phyloP scores from a whole-genome alignment of 2,888 invertebrate genomes.

The Scaptomyza flava region DNA sequence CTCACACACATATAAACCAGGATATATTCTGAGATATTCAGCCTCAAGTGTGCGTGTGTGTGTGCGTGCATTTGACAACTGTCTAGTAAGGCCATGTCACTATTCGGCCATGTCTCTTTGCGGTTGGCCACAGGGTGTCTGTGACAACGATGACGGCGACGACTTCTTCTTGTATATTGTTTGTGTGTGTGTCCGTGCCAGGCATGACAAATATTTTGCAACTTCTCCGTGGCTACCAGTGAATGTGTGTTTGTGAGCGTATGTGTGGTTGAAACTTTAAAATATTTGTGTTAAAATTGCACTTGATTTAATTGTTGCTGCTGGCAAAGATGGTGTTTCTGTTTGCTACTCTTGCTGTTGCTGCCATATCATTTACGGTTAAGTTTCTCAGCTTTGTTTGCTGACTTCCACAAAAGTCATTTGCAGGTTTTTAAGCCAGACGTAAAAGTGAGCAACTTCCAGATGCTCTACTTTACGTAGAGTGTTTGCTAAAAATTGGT shows the following conservation, averaged over 20 bases:
- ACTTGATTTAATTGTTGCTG: constrained; percentile 78
- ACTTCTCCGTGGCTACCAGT: constrained; percentile 56
- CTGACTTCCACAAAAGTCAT: constrained; percentile 70
- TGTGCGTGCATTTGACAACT: constrained; percentile 69
- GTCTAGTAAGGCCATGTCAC: constrained; percentile 77
- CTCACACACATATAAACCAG: constrained; percentile 35
- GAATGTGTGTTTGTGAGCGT: constrained; percentile 12
- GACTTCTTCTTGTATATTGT: constrained; percentile 44
- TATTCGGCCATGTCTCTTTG: constrained; percentile 78
- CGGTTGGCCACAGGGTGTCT: constrained; percentile 79
- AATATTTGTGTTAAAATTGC: constrained; percentile 76
- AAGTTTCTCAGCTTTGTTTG: constrained; percentile 55
- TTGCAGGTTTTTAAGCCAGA: constrained; percentile 43
- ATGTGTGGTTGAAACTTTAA: constrained; percentile 69
- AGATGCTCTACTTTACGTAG: constrained; percentile 11
- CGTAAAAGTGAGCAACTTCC: neutral
- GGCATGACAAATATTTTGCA: constrained; percentile 78
- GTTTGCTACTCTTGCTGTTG: constrained; percentile 32
- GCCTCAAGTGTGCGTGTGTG: constrained; percentile 26
- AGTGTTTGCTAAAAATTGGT: too few species aligned
- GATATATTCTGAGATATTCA: constrained; percentile 33
- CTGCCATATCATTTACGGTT: constrained; percentile 66
- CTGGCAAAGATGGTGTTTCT: constrained; percentile 26
- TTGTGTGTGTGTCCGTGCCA: constrained; percentile 59
- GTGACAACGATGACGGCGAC: constrained; percentile 58